Base-by-base conservation (phyloP, 1,140 invertebrate genomes). In the Myzus persicae region DNA sequence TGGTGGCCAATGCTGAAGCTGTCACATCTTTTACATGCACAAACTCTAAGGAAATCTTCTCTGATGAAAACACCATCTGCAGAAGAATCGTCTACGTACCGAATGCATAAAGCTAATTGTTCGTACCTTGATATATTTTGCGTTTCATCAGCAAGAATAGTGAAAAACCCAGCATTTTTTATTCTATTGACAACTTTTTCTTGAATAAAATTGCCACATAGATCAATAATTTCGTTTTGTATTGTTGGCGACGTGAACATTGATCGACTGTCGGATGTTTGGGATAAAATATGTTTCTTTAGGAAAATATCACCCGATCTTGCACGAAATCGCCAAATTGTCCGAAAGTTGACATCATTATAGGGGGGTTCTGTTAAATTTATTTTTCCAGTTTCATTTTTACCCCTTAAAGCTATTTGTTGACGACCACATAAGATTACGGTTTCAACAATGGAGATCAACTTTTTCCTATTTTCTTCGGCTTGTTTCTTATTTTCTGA, bases 21-120 rank as follows among this genome's bases (percentile, higher is more conserved):
- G 87, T 48, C 46, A 48, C 44, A 51, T 89, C 31, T 89, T 51
- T 89, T 22, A 89, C 36, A 48, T 46, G 87, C 18, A 51, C 36
- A 89, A 89, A 89, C 36, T 51, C 87, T 46, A 89, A 48, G n/a
- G 9, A 89, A 89, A 89, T 89, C 46, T 87, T 87, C 85, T 11
- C 26, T 82, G 18, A 82, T 82, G 1, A 40, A 46, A n/a, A n/a
- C n/a, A n/a, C n/a, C n/a, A n/a, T 84, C 81, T 38, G 81, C 38
- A 84, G 81, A 84, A 84, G 38, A 84, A 84, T 84, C 38, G 81
- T 84, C 36, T 40, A 84, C 81, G 6, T 84, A 84, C 38, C 81
- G 81, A 84, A 85, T n/a, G 40, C 82, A 85, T 1, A 85, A 44
- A 85, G 82, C 40, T 85, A 85, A 31, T n/a, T 85, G 81, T 3